Evolutionary conservation across 2,888 invertebrate species (phyloP).

Genomic region (Machimus atricapillus): DNA sequence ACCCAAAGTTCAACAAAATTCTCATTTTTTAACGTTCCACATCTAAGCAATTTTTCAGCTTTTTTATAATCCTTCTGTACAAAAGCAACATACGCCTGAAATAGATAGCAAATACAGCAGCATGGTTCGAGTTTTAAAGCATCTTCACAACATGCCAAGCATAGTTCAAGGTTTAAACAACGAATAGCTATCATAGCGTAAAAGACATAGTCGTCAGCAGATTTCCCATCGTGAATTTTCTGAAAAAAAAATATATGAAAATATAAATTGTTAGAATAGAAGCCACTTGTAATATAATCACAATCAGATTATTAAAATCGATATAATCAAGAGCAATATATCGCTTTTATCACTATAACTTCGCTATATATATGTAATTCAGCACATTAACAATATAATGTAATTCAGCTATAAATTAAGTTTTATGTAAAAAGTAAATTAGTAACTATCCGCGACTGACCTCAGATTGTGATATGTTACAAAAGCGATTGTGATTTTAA

Average conservation of each 20-base stretch:
- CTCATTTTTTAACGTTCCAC: neutral
- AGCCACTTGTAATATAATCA: too few species aligned
- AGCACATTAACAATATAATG: too few species aligned
- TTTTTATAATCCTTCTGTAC: neutral
- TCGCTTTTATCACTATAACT: too few species aligned
- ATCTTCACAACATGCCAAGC: slow-evolving; percentile 31
- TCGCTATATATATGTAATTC: too few species aligned
- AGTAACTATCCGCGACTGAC: too few species aligned
- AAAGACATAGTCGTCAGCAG: neutral
- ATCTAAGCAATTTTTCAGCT: slow-evolving; percentile 26
- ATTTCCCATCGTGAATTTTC: slow-evolving; percentile 38
- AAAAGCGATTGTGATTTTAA: too few species aligned
- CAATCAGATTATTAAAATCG: too few species aligned
- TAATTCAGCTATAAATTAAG: too few species aligned
- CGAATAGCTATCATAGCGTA: slow-evolving; percentile 34
- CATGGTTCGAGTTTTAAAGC: slow-evolving; percentile 10
- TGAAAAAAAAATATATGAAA: slow-evolving; percentile 30
- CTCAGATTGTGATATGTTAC: too few species aligned
- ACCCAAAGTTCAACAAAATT: slow-evolving; percentile 41
- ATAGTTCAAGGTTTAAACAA: neutral
- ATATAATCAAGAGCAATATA: too few species aligned
- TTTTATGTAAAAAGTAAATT: too few species aligned
- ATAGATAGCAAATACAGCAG: slow-evolving; percentile 2
- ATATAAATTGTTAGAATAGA: neutral
- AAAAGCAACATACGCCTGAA: slow-evolving; percentile 39